A percentile compares a stretch with the other conserved stretches of the same genome.
These are phyloP conservation scores for Molothrus ater DNA, from an alignment of 2,797 vertebrate genomes.

Conservation along the genomic window DNA sequence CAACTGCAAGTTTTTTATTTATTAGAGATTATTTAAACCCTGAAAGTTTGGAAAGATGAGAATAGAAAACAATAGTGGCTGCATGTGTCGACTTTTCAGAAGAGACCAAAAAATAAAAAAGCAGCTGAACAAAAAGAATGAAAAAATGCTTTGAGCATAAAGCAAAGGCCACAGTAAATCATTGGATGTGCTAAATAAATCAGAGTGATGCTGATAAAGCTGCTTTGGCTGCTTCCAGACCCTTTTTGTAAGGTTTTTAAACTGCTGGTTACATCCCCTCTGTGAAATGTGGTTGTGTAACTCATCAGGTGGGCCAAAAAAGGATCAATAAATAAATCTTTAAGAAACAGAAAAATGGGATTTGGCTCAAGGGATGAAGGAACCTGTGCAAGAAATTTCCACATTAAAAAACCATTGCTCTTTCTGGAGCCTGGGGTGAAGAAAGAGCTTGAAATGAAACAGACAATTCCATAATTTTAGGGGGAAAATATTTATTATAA, in stretches of 20 bases:
- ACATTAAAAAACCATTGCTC: constrained; percentile 79
- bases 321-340: constrained; percentile 74
- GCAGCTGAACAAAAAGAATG: neutral
- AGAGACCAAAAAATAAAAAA: neutral
- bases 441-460: constrained; percentile 74
- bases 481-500: constrained; percentile 73
- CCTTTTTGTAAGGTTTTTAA: constrained; percentile 47
- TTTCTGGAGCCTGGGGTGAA: constrained; percentile 55
- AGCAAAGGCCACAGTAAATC: constrained; percentile 41
- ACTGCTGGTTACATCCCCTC: constrained; percentile 31
- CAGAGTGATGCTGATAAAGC: constrained; percentile 55
- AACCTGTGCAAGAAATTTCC: constrained; percentile 76
- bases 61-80: constrained; percentile 56
- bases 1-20: constrained; percentile 25
- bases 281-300: constrained; percentile 69
- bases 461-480: constrained; percentile 70
- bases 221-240: constrained; percentile 8
- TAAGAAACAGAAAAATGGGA: constrained; percentile 65
- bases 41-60: constrained; percentile 26
- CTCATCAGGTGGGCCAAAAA: constrained; percentile 69
- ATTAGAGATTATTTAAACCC: constrained; percentile 37
- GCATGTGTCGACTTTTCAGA: constrained; percentile 9
- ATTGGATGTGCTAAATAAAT: constrained; percentile 47
- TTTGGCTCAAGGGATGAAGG: constrained; percentile 67
- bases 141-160: neutral